Evolutionary conservation across 1,140 invertebrate species (phyloP).

Genomic region (Bombus fervidus): DNA sequence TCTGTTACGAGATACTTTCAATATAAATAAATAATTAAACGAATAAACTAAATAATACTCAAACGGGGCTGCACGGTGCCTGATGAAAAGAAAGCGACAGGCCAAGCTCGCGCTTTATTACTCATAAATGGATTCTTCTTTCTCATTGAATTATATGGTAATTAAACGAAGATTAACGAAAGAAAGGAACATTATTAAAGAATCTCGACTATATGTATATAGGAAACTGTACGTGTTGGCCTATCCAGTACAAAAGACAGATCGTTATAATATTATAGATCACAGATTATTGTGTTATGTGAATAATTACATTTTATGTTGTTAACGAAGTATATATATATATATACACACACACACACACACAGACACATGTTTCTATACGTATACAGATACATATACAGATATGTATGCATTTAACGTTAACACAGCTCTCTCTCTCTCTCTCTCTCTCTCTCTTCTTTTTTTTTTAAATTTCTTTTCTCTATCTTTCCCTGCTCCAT

Average conservation of each 20-base stretch:
- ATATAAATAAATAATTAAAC: conserved; percentile 24
- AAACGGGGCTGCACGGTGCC: conserved; percentile 37
- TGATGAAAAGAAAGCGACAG: conserved; percentile 16
- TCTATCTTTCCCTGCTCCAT: neutral
- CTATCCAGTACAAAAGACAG: conserved; percentile 79
- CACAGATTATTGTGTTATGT: conserved; percentile 73
- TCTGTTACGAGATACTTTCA: conserved; percentile 36
- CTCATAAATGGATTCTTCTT: conserved; percentile 26
- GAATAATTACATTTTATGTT: conserved; percentile 79
- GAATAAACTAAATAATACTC: conserved; percentile 56
- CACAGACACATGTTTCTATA: neutral
- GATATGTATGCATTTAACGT: conserved; percentile 46
- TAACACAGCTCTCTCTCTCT: conserved; percentile 42
- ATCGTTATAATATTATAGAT: conserved; percentile 73
- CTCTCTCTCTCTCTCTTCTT: neutral
- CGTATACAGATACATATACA: neutral
- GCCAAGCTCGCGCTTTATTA: conserved; percentile 1
- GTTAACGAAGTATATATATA: conserved; percentile 69
- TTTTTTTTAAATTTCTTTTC: neutral
- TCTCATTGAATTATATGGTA: neutral
- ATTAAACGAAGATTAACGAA: conserved; percentile 8
- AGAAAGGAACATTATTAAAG: conserved; percentile 8
- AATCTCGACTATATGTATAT: conserved; percentile 39
- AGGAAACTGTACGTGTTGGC: conserved; percentile 69
- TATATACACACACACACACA: conserved; percentile 25